Evolutionary conservation across 1,140 invertebrate species (phyloP).

Genomic region (Halictus rubicundus): DNA sequence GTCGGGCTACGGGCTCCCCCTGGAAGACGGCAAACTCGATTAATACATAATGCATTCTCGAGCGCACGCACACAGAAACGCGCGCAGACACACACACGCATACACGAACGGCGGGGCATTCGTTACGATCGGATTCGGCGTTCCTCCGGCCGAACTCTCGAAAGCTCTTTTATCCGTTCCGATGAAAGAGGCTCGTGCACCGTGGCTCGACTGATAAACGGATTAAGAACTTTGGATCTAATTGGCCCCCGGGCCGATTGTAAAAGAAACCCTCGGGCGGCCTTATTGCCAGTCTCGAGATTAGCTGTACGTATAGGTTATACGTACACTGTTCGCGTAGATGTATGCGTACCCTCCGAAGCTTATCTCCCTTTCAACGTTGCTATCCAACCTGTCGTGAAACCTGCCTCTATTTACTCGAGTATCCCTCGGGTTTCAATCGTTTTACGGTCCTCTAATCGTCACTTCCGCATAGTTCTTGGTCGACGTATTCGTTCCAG

Average conservation of each 20-base stretch:
- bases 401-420: constrained; percentile 61
- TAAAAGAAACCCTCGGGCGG: constrained; percentile 60
- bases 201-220: constrained; percentile 60
- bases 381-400: constrained; percentile 57
- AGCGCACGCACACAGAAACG: not conserved
- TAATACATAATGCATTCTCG: not conserved
- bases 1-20: not conserved
- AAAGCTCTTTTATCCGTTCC: constrained; percentile 53
- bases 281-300: constrained; percentile 52
- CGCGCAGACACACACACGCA: not conserved
- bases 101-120: not conserved
- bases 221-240: constrained; percentile 67
- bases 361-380: constrained; percentile 55
- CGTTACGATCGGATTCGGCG: constrained; percentile 31
- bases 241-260: constrained; percentile 60
- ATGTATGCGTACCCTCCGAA: constrained; percentile 30
- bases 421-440: constrained; percentile 52
- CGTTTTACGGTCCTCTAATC: constrained; percentile 59
- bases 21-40: constrained; percentile 10
- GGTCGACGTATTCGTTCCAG: not conserved
- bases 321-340: not conserved
- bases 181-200: constrained; percentile 48
- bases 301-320: constrained; percentile 52
- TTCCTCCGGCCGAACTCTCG: constrained; percentile 20
- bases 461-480: constrained; percentile 54